Evolutionary conservation across 2,797 vertebrate genomes (phyloP), one percentile per base, ranked within the genome.

Genomic region (Lagodon rhomboides): DNA sequence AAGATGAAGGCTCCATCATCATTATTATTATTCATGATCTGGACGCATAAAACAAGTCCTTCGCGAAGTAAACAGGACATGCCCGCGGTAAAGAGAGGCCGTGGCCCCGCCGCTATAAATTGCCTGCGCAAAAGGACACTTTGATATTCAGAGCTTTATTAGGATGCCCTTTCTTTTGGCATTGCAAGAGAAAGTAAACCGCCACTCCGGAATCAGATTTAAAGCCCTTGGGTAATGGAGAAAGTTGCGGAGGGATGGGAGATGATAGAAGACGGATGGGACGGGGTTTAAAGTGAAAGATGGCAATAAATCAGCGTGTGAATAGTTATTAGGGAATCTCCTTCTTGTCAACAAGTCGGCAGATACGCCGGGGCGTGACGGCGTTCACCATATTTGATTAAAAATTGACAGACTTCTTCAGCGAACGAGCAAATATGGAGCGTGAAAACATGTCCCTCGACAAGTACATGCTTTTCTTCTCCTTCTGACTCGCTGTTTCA

Each of bases 91-190:
- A 83, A 88, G 62, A 79, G 50, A 68, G 86, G 80, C 75, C 74
- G 77, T 64, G 49, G 67, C 76, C 75, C 46, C 27, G 68, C 53
- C 65, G 68, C 77, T 78, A 81, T 90, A 88, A 92, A 92, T 82
- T 74, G 78, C 56, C 66, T 80, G 77, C 0, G 49, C 70, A 75
- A 92, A 90, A 89, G 85, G 87, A 91, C 89, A 91, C 84, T 85
- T 89, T 90, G 77, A 87, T 87, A 92, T 89, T 88, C 78, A 0
- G 4, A 58, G 68, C 79, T 91, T 91, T 92, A 91, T 86, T 87
- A 73, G 80, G 59, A 75, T 89, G 89, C 87, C 89, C 90, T 93
- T 91, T 92, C 80, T 85, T 75, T 86, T 91, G 88, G 79, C 85
- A 84, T 85, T 86, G 87, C 77, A 67, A 67, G 68, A 82, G 73